Base-by-base conservation (phyloP, 2,888 invertebrate genomes). In the Acholoe squamosa region DNA sequence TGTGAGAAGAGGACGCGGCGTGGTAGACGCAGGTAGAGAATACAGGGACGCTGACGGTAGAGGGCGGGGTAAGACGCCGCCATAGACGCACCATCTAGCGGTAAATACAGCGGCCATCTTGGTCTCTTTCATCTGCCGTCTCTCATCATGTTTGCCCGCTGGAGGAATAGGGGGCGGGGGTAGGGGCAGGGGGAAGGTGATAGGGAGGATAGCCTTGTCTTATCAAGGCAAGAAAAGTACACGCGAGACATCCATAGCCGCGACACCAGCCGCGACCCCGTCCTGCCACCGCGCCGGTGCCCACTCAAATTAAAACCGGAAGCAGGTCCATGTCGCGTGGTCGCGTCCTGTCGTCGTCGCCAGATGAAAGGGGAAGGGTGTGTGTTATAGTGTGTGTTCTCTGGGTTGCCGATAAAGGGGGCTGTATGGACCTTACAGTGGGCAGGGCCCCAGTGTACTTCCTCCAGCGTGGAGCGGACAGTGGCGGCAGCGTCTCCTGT, bases 301-400 rank as follows among this genome's bases (percentile, higher is more conserved):
- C n/a, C 71, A 28, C 71, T 71, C 71, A 71, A 71, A 71, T 71
- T 71, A 71, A 71, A 71, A 71, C 28, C 71, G 71, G 71, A 71
- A 71, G 71, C 31, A 28, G n/a, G 31, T 28, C 71, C 25, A 25
- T 25, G 31, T 28, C 71, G 14, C 28, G 25, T 7, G 28, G 71
- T 14, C 71, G 71, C 71, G 31, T 71, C 71, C 31, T 71, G 3
- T 71, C 71, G 71, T 71, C 71, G 28, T 14, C 31, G 71, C 7
- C n/a, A 71, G 71, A 71, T 71, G 71, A 71, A 71, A 71, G 71
- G 71, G 71, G 61, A 61, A 61, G 19, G 0, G 71, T 28, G 28
- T 14, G 71, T 25, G 67, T 54, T 19, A 19, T 54, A 10, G 54
- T 10, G 12, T 19, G 61, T n/a, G 61, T 71, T 71, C 19, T 28